Evolutionary conservation across 2,797 vertebrate species (phyloP).

Genomic region (Chiloscyllium punctatum): DNA sequence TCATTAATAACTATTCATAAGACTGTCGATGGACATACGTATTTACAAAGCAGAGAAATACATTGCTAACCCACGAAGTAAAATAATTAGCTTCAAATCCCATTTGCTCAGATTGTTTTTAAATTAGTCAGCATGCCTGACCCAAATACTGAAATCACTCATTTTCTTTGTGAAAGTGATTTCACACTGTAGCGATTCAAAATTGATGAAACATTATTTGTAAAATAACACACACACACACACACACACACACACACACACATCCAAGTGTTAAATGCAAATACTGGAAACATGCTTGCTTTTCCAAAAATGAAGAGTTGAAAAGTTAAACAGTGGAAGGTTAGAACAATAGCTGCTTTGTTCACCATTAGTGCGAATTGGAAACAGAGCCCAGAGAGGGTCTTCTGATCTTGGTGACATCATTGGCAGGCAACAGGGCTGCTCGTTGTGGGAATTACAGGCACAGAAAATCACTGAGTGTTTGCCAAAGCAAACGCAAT

Average conservation of each 20-base stretch:
- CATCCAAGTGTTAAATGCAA: not conserved
- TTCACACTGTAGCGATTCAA: not conserved
- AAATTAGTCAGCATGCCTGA: not conserved
- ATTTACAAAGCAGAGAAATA: not conserved
- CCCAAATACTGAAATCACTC: not conserved
- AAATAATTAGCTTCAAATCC: not conserved
- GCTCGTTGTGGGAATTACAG: conserved; percentile 6
- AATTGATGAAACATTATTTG: not conserved
- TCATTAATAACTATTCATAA: not conserved
- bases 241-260: too few species aligned
- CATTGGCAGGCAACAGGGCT: not conserved
- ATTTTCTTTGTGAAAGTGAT: not conserved
- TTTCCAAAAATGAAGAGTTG: not conserved
- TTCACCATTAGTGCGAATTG: not conserved
- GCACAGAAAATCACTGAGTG: not conserved
- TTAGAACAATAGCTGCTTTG: conserved; percentile 7
- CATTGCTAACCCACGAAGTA: not conserved
- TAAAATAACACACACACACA: not conserved
- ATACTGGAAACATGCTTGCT: not conserved
- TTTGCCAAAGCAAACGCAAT: not conserved
- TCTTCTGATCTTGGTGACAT: not conserved
- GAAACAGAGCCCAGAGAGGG: not conserved
- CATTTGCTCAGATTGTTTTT: not conserved
- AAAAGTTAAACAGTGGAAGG: not conserved
- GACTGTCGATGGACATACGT: too few species aligned